A percentile compares a stretch with the other conserved stretches of the same genome.
These are phyloP conservation scores for Microtus californicus DNA, from an alignment of 2,797 vertebrate genomes.

Conservation along the genomic window DNA sequence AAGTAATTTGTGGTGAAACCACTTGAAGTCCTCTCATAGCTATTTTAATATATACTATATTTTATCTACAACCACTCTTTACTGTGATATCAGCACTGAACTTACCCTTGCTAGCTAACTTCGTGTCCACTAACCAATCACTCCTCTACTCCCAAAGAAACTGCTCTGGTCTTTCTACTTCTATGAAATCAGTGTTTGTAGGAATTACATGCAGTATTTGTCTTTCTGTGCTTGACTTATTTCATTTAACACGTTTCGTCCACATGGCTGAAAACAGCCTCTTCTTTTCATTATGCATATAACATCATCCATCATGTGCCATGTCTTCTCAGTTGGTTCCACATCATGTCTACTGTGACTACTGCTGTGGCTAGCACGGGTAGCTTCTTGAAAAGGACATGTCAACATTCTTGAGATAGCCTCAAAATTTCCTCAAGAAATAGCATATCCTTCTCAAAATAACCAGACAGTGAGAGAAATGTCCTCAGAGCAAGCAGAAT, in stretches of 20 bases:
- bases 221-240: background rate
- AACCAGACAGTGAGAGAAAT: background rate
- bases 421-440: background rate
- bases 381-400: background rate
- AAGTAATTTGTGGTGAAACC: background rate
- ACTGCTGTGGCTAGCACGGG: background rate
- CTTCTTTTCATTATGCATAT: background rate
- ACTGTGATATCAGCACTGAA: background rate
- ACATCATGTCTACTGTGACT: background rate
- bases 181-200: background rate
- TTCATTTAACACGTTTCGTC: background rate
- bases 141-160: no score
- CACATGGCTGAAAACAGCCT: background rate
- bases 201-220: background rate
- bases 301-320: background rate
- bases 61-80: background rate
- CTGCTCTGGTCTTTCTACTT: background rate
- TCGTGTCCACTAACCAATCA: background rate
- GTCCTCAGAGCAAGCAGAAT: background rate
- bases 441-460: background rate
- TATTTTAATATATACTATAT: background rate
- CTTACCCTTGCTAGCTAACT: background rate
- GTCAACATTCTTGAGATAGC: slow-evolving; percentile 2
- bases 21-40: background rate
- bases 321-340: background rate